A percentile compares a stretch with the other conserved stretches of the same genome.
Evolutionary conservation across 2,888 invertebrate genomes (phyloP).

Genomic region (Cheiracanthium punctorium): DNA sequence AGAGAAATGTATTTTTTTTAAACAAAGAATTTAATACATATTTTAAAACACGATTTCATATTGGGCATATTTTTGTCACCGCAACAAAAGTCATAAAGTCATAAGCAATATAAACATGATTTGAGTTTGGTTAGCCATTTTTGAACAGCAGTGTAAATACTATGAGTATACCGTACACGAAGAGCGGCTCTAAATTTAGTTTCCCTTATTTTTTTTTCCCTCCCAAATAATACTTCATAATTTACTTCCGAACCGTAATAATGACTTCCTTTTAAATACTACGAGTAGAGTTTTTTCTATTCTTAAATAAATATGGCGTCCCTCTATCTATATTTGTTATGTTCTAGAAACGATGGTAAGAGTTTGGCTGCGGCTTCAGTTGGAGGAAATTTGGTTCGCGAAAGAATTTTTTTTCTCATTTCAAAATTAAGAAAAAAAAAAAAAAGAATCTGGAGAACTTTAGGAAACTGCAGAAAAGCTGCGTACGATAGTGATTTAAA

Average conservation of each 20-base stretch:
- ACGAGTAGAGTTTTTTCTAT: constrained; percentile 37
- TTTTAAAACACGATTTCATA: too few relatives aligned
- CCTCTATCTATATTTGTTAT: constrained; percentile 55
- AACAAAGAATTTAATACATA: too few relatives aligned
- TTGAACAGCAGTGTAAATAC: constrained; percentile 1
- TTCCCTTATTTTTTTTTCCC: neutral
- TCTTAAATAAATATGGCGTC: constrained; percentile 62
- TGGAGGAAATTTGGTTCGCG: neutral
- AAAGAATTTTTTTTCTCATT: too few relatives aligned
- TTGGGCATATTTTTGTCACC: too few relatives aligned
- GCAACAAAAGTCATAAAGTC: too few relatives aligned
- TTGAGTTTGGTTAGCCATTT: neutral
- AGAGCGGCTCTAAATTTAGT: neutral
- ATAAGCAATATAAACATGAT: too few relatives aligned
- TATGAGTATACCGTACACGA: neutral
- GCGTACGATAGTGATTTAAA: too few relatives aligned
- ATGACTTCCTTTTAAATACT: constrained; percentile 47
- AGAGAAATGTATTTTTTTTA: too few relatives aligned
- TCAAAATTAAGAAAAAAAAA: neutral
- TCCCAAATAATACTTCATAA: neutral
- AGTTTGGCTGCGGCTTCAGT: constrained; percentile 41
- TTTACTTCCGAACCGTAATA: neutral
- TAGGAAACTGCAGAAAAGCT: too few relatives aligned
- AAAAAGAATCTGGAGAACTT: too few relatives aligned
- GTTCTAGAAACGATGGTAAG: constrained; percentile 53